A percentile compares a stretch with the other conserved stretches of the same genome.
These are phyloP conservation scores for Nicator chloris DNA, from an alignment of 2,113 vertebrate genomes.

Conservation along the genomic window DNA sequence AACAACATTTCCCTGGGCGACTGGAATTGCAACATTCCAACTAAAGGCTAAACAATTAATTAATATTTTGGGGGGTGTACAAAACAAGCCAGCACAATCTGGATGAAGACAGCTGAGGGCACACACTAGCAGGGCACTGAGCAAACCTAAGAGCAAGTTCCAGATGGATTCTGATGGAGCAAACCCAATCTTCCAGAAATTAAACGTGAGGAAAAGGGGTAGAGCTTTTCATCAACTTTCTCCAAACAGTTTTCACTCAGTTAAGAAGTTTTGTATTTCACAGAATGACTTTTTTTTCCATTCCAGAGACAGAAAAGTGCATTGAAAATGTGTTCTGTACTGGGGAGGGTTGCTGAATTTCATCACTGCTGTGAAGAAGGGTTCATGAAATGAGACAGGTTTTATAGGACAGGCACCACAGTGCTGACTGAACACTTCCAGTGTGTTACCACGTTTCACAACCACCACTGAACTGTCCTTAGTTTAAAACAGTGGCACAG, in stretches of 20 bases:
- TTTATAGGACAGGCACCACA: not conserved
- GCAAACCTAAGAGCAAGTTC: not conserved
- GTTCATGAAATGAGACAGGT: not conserved
- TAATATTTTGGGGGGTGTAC: not conserved
- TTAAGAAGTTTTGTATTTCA: not conserved
- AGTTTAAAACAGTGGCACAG: not conserved
- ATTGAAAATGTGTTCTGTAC: not conserved
- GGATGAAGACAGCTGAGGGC: not conserved
- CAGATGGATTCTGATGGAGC: not conserved
- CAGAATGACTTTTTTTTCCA: not conserved
- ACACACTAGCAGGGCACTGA: not conserved
- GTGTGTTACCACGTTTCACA: not conserved
- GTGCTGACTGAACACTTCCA: not conserved
- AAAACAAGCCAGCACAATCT: not conserved
- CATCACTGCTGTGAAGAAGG: not conserved
- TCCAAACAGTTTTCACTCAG: not conserved
- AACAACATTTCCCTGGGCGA: slow-evolving; percentile 14
- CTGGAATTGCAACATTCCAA: slow-evolving; percentile 58
- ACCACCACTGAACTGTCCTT: not conserved
- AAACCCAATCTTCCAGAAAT: not conserved
- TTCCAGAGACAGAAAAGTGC: not conserved
- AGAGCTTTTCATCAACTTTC: not conserved
- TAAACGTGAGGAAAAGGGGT: not conserved
- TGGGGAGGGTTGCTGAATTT: not conserved
- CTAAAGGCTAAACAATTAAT: slow-evolving; percentile 28